Base-by-base conservation (phyloP, 2,797 vertebrate species). In the Enteromius paludinosus region DNA sequence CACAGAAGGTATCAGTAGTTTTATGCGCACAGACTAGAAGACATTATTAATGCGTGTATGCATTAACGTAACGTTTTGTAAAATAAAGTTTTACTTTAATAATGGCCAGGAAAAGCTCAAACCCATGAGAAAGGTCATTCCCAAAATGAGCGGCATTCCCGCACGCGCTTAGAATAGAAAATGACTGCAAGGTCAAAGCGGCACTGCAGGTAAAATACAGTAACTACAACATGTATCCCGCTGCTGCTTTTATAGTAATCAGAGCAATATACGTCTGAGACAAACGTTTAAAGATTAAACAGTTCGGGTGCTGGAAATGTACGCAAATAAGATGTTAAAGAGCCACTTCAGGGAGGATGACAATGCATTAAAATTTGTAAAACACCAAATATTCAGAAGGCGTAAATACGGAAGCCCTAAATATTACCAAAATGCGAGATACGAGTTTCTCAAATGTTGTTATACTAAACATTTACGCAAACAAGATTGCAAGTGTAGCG, bases 151-250 rank as follows among this genome's bases (percentile, higher is more conserved):
- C 62, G 45, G 61, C 43, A 78, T 78, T 78, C 62, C 62, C 76
- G 15, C 30, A 56, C n/a, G 33, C n/a, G 73, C 64, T 68, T 25
- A 83, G 73, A 83, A 69, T 61, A 76, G 73, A 83, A 69, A 45
- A 61, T 12, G 73, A 76, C 49, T 5, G 73, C 73, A 83, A 83
- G 81, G 81, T 83, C 81, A 83, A 76, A 77, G 52, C 20, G 14
- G 1, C 0, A 15, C 43, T 47, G 72, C 81, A 61, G 18, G 35
- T 56, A 17, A 65, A 72, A 75, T 20, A 35, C 15, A 59, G 0
- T 1, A 61, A 25, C 10, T 23, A 64, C 47, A 20, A 15, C 61
- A 66, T 56, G 15, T 35, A 17, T 33, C 18, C 23, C 23, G 6
- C 28, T 15, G 18, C 35, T 61, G 11, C n/a, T n/a, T 35, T 45